Evolutionary conservation across 2,888 invertebrate genomes (phyloP).

Genomic region (Bugulina stolonifera): DNA sequence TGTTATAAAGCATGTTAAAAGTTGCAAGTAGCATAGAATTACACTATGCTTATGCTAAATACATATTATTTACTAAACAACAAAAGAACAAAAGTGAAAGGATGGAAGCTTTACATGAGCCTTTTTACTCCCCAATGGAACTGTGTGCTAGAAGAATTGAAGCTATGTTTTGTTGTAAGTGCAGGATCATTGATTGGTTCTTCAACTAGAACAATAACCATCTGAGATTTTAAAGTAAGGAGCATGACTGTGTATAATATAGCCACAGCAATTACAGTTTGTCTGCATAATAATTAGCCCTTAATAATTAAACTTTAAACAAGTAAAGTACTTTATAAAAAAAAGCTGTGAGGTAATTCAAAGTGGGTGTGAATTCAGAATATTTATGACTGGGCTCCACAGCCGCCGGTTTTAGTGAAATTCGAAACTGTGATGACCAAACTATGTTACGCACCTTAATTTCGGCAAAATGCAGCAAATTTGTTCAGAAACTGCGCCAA

Average conservation of each 20-base stretch:
- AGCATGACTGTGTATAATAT: neutral
- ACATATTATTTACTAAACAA: neutral
- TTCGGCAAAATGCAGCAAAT: no score
- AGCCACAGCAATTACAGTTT: no score
- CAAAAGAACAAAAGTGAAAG: neutral
- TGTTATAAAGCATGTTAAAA: neutral
- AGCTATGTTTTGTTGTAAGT: constrained; percentile 25
- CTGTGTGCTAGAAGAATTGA: neutral
- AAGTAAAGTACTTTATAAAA: no score
- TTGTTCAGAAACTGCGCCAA: no score
- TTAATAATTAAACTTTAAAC: no score
- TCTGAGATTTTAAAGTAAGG: neutral
- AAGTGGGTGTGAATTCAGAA: no score
- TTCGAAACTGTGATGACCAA: no score
- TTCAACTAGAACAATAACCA: neutral
- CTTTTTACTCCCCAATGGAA: constrained; percentile 10
- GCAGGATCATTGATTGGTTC: constrained; percentile 17
- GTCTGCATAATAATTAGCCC: no score
- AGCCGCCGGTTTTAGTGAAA: no score
- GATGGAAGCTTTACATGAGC: neutral
- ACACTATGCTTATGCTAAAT: neutral
- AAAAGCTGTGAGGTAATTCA: no score
- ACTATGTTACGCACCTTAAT: no score
- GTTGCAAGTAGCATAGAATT: neutral
- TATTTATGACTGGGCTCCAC: no score